Percentiles rank a stretch among this genome's conserved stretches.
These are phyloP conservation scores for Lasius platythorax DNA, from an alignment of 2,888 invertebrate species.

Conservation along the genomic window DNA sequence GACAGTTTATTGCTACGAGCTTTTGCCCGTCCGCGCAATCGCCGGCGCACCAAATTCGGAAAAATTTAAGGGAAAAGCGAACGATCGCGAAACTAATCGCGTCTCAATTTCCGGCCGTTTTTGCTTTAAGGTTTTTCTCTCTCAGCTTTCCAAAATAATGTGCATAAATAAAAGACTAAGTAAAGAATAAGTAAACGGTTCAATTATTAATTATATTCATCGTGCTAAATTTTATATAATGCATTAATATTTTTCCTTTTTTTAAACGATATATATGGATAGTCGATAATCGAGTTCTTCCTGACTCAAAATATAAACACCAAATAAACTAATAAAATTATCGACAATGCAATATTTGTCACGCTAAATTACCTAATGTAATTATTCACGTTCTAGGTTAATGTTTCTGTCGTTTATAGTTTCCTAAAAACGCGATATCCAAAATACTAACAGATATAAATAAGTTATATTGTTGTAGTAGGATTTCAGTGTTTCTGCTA, in stretches of 20 bases:
- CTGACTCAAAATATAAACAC: background rate
- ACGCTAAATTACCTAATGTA: background rate
- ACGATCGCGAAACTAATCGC: slow-evolving; percentile 32
- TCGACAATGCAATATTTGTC: background rate
- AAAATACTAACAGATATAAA: background rate
- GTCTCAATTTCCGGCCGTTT: background rate
- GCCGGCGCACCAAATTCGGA: slow-evolving; percentile 25
- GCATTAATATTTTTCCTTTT: background rate
- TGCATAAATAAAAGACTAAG: background rate
- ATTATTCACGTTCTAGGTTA: background rate
- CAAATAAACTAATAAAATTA: slow-evolving; percentile 14
- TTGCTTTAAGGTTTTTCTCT: background rate
- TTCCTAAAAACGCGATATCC: background rate
- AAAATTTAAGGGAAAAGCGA: slow-evolving; percentile 32
- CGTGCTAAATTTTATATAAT: background rate
- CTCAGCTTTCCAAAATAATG: background rate
- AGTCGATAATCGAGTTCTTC: background rate
- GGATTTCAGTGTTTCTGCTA: slow-evolving; percentile 23
- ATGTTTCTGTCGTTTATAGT: background rate
- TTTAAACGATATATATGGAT: background rate
- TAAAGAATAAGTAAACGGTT: background rate
- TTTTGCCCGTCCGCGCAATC: slow-evolving; percentile 17
- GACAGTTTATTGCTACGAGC: slow-evolving; percentile 44
- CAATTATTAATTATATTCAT: background rate
- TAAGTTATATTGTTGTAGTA: slow-evolving; percentile 2